Evolutionary conservation across 2,888 invertebrate species (phyloP).

Genomic region (Brachylomia viminalis): DNA sequence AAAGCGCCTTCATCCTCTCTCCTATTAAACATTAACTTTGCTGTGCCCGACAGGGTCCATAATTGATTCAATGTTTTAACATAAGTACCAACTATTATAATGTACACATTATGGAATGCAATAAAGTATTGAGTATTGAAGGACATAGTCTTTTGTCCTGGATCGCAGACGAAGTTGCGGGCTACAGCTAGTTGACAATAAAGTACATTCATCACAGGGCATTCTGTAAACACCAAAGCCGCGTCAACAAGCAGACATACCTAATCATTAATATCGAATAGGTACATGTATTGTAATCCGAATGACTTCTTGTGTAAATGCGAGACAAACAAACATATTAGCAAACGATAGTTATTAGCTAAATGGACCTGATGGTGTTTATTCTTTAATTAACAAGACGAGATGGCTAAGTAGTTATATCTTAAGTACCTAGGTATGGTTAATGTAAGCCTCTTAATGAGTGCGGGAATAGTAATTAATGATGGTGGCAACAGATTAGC

Average conservation of each 20-base stretch:
- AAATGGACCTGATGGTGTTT: conserved; percentile 51
- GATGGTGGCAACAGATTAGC: too few relatives aligned
- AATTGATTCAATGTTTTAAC: too few relatives aligned
- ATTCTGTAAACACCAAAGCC: conserved; percentile 6
- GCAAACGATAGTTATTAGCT: conserved; percentile 60
- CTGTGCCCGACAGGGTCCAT: too few relatives aligned
- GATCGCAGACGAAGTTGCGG: too few relatives aligned
- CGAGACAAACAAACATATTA: conserved; percentile 67
- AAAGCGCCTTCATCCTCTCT: too few relatives aligned
- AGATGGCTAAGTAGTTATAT: neutral
- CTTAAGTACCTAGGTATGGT: conserved; percentile 8
- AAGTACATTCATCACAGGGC: neutral
- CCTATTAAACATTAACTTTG: too few relatives aligned
- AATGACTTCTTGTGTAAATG: conserved; percentile 39
- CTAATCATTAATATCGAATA: conserved; percentile 40
- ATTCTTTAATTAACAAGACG: conserved; percentile 49
- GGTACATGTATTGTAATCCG: conserved; percentile 26
- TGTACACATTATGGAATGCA: too few relatives aligned
- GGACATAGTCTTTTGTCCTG: too few relatives aligned
- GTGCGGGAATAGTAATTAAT: conserved; percentile 4
- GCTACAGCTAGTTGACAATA: neutral
- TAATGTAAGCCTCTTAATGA: conserved; percentile 13
- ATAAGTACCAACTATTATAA: too few relatives aligned
- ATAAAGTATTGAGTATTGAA: too few relatives aligned
- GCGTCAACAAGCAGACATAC: conserved; percentile 35